Percentiles rank a stretch among this genome's conserved stretches.
These are phyloP conservation scores for Tachyglossus aculeatus DNA, from an alignment of 2,797 vertebrate species.

Conservation along the genomic window DNA sequence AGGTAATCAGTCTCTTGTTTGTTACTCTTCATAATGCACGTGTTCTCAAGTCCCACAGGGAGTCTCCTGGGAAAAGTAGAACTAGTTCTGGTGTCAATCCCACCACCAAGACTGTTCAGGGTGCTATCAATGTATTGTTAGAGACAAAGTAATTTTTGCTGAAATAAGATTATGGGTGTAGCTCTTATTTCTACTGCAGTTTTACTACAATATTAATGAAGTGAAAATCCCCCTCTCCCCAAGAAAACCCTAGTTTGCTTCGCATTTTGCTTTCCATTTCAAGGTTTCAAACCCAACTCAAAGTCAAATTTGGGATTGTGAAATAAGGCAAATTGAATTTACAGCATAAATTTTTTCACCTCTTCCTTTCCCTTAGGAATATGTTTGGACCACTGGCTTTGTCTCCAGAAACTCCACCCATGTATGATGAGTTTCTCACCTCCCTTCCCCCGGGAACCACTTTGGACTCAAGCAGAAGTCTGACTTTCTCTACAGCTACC, in stretches of 20 bases:
- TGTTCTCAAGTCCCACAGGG: neutral
- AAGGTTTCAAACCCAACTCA: neutral
- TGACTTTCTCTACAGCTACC: too few relatives aligned
- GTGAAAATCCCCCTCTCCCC: neutral
- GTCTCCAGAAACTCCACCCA: too few relatives aligned
- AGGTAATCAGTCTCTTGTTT: slow-evolving; percentile 14
- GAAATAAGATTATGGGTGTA: neutral
- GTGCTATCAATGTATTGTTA: too few relatives aligned
- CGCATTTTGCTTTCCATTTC: neutral
- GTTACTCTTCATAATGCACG: neutral
- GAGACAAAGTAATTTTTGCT: neutral
- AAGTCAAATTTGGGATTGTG: neutral
- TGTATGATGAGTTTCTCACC: too few relatives aligned
- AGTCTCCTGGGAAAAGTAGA: neutral
- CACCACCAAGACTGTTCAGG: neutral
- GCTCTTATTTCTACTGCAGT: neutral
- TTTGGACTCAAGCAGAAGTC: too few relatives aligned
- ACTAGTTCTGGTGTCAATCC: neutral
- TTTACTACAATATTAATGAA: neutral
- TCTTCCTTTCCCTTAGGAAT: too few relatives aligned
- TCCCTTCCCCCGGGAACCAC: too few relatives aligned
- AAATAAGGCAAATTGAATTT: slow-evolving; percentile 7
- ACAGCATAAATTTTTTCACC: too few relatives aligned
- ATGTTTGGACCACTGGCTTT: too few relatives aligned
- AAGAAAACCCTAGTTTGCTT: neutral